A percentile compares a stretch with the other conserved stretches of the same genome.
Evolutionary conservation across 1,140 invertebrate species (phyloP).

Genomic region (Rhopalosiphum padi): DNA sequence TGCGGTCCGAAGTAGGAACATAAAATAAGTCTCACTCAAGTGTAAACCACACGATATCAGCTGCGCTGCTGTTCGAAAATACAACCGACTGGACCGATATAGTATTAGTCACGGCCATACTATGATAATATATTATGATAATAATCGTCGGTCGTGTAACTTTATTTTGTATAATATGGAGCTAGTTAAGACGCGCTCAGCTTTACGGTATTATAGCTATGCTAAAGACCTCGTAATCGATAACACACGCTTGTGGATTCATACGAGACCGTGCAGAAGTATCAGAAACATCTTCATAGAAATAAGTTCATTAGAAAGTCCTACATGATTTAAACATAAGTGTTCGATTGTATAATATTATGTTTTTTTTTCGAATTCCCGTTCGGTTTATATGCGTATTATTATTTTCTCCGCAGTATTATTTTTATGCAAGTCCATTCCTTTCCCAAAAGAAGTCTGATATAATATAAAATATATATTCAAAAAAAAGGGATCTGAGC

Average conservation of each 20-base stretch:
- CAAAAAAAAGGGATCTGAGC: too few relatives aligned
- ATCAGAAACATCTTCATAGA: background rate
- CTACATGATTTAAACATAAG: background rate
- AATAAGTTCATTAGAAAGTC: background rate
- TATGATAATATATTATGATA: background rate
- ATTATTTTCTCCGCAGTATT: background rate
- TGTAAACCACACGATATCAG: background rate
- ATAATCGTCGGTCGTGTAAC: background rate
- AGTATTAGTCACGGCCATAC: background rate
- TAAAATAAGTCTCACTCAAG: background rate
- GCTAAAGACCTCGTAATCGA: background rate
- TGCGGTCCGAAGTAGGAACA: background rate
- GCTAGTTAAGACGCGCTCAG: background rate
- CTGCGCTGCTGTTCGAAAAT: background rate
- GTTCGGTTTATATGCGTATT: background rate
- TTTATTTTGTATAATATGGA: background rate
- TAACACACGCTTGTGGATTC: background rate
- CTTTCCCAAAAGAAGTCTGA: background rate
- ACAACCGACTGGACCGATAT: background rate
- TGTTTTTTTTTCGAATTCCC: background rate
- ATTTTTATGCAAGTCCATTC: background rate
- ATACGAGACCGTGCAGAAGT: background rate
- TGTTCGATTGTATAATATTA: background rate
- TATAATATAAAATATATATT: too few relatives aligned
- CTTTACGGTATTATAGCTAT: background rate